Base-by-base conservation (phyloP, 2,888 invertebrate genomes). In the Plagodis pulveraria region DNA sequence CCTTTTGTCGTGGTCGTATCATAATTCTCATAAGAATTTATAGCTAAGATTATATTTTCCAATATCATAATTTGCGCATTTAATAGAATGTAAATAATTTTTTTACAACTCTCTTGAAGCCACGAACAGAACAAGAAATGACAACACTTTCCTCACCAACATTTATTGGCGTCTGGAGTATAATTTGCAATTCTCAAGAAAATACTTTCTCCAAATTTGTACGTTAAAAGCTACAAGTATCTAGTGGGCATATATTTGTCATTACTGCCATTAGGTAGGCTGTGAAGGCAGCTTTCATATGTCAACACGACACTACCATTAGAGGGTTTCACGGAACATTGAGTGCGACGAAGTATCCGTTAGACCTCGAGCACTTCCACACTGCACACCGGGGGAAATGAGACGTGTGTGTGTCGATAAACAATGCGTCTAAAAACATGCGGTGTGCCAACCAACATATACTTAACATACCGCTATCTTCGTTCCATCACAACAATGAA, bases 271-370 rank as follows among this genome's bases (percentile, higher is more conserved):
- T 75, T 74, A 70, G 62, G 45, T 11, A 58, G 32, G 45, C n/a
- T 38, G 32, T 33, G 34, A 11, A 43, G 41, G 51, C 45, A 56
- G 60, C 48, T 60, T 56, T 60, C 59, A 41, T 60, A 62, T 57
- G 68, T 58, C 8, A 68, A 81, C 80, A 79, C 66, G 78, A 73
- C 61, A 72, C 59, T 54, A 69, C 66, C 79, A 81, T 79, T 79
- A 80, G 76, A 63, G 65, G 65, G 70, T 71, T 76, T 72, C 67
- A 70, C 63, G 64, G 65, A 61, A 58, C 63, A 63, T 55, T 48
- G 56, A 72, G 67, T 67, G 51, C 63, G 54, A 62, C 66, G 52
- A 53, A 63, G 70, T 66, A 68, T 76, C 77, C 73, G 67, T 69
- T 70, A 77, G 63, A 67, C 56, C 65, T 63, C 53, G 59, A 52